phyloP scores from a whole-genome alignment of 2,113 vertebrate species.

The Malurus melanocephalus region DNA sequence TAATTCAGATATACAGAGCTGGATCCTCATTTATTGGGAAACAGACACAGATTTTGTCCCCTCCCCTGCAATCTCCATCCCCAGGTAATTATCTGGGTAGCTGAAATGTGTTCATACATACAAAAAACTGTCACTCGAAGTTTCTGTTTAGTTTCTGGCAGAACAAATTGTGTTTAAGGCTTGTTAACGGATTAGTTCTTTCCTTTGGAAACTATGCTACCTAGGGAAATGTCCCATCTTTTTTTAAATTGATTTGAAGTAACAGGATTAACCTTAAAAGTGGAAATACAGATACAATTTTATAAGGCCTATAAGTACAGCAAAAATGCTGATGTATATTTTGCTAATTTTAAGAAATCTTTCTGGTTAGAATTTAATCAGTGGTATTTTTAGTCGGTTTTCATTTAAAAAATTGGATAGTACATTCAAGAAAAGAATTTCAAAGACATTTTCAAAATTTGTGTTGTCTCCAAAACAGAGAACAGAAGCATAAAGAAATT shows the following conservation, averaged over 20 bases:
- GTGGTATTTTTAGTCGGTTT: not conserved
- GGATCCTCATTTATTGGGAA: not conserved
- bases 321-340: not conserved
- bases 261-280: not conserved
- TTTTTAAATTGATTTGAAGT: not conserved
- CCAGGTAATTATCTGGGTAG: not conserved
- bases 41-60: fast-evolving
- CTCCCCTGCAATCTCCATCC: not conserved
- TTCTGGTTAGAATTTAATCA: not conserved
- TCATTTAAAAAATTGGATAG: not conserved
- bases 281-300: not conserved
- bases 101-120: not conserved
- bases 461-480: not conserved
- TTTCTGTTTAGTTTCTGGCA: not conserved
- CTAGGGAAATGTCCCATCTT: not conserved
- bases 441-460: not conserved
- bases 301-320: not conserved
- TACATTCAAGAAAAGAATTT: not conserved
- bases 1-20: not conserved
- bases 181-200: not conserved
- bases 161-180: not conserved
- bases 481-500: not conserved
- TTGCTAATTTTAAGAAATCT: not conserved
- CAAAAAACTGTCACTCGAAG: not conserved
- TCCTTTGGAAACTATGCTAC: not conserved